A percentile compares a stretch with the other conserved stretches of the same genome.
Evolutionary conservation across 1,140 invertebrate genomes (phyloP).

Genomic region (Littorina saxatilis): DNA sequence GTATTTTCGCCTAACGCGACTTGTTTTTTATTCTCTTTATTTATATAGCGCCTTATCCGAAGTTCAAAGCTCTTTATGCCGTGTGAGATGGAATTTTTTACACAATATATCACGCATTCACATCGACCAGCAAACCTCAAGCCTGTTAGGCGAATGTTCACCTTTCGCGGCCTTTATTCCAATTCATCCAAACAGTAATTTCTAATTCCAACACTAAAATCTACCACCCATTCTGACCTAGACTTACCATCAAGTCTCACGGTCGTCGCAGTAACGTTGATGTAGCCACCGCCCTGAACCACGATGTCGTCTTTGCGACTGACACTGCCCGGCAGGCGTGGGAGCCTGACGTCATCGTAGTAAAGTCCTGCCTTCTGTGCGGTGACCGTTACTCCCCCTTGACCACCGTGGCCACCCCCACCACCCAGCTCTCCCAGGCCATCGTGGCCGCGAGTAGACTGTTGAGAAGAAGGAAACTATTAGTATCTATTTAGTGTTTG

Average conservation of each 20-base stretch:
- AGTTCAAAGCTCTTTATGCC: too few relatives aligned
- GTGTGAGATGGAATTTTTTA: too few relatives aligned
- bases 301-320: slow-evolving; percentile 39
- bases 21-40: too few relatives aligned
- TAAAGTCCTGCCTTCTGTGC: slow-evolving; percentile 48
- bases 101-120: too few relatives aligned
- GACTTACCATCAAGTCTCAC: slow-evolving; percentile 58
- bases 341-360: slow-evolving; percentile 54
- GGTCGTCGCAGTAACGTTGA: slow-evolving; percentile 51
- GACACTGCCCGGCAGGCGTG: slow-evolving; percentile 53
- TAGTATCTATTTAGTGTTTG: too few relatives aligned
- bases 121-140: too few relatives aligned
- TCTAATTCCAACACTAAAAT: neutral
- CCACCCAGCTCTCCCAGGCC: slow-evolving; percentile 49
- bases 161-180: too few relatives aligned
- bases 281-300: slow-evolving; percentile 56
- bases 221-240: neutral
- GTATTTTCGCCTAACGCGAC: too few relatives aligned
- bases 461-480: slow-evolving; percentile 28
- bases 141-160: too few relatives aligned
- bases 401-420: slow-evolving; percentile 65
- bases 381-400: slow-evolving; percentile 52
- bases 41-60: too few relatives aligned
- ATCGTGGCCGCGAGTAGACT: slow-evolving; percentile 43
- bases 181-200: too few relatives aligned